Evolutionary conservation across 2,113 vertebrate genomes (phyloP).

Genomic region (Aegithalos caudatus): DNA sequence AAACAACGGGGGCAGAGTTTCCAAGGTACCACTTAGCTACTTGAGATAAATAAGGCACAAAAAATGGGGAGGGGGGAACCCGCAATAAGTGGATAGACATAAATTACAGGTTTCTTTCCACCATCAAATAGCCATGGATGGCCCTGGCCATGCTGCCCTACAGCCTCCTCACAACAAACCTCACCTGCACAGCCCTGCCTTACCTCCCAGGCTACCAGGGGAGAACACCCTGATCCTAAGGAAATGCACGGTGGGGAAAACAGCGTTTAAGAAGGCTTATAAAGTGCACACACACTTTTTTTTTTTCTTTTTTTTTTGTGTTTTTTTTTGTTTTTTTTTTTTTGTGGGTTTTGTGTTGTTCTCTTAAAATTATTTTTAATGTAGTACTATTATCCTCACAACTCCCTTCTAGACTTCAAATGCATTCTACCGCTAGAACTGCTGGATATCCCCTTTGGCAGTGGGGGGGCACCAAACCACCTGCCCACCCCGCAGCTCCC

Average conservation of each 20-base stretch:
- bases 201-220: not conserved
- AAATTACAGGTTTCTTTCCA: not conserved
- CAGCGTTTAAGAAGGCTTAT: not conserved
- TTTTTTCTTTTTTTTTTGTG: too few species aligned
- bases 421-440: not conserved
- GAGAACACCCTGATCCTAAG: not conserved
- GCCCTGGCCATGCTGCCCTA: not conserved
- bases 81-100: not conserved
- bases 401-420: not conserved
- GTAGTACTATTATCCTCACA: not conserved
- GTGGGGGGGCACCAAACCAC: not conserved
- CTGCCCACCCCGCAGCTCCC: not conserved
- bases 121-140: not conserved
- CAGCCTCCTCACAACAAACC: not conserved
- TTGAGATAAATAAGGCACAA: not conserved
- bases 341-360: not conserved
- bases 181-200: not conserved
- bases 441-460: rapidly evolving
- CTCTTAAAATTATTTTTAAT: not conserved
- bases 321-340: not conserved
- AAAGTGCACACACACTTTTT: not conserved
- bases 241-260: not conserved
- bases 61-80: not conserved
- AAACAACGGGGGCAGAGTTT: constrained; percentile 20
- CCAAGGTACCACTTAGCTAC: constrained; percentile 19